phyloP scores from a whole-genome alignment of 1,140 invertebrate species.

The Anastatus disparis region DNA sequence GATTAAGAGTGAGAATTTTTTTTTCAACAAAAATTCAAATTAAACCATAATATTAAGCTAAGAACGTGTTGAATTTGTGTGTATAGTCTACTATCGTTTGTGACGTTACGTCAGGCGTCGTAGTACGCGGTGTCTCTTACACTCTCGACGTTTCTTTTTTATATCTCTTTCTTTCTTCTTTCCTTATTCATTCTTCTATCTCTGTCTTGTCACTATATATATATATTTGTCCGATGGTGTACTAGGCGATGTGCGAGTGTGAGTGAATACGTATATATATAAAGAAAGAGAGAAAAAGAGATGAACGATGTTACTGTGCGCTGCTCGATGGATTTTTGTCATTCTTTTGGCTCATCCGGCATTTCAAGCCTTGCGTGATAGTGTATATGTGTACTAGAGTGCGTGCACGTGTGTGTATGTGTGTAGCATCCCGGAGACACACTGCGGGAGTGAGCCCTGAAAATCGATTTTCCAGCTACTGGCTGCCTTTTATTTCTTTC shows the following conservation, averaged over 20 bases:
- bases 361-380: no score
- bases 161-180: neutral
- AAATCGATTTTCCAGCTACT: constrained; percentile 26
- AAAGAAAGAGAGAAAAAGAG: neutral
- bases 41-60: no score
- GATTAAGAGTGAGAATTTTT: no score
- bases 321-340: constrained; percentile 32
- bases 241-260: neutral
- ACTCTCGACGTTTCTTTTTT: neutral
- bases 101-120: constrained; percentile 5
- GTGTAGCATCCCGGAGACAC: constrained; percentile 19
- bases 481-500: neutral
- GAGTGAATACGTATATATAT: no score
- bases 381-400: no score
- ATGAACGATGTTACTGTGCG: neutral
- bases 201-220: neutral
- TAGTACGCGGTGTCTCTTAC: no score
- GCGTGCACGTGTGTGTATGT: no score
- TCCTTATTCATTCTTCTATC: neutral
- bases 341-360: constrained; percentile 13
- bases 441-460: neutral
- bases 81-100: no score
- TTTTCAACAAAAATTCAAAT: no score
- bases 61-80: no score
- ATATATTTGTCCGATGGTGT: no score